These are phyloP conservation scores for Lanius collurio DNA, from an alignment of 2,113 vertebrate species.

Conservation along the genomic window DNA sequence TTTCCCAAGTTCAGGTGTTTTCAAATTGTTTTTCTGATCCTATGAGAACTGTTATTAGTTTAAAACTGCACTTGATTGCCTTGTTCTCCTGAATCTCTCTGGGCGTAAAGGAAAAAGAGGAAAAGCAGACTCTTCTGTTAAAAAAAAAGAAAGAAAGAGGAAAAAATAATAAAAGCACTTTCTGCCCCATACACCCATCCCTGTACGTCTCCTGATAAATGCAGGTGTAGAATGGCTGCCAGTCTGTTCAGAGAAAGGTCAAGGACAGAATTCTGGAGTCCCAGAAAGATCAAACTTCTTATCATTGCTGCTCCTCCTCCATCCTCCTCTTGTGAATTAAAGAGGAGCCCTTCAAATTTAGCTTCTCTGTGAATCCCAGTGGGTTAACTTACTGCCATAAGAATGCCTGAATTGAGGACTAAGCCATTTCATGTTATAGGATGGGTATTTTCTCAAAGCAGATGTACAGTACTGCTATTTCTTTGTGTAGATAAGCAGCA, in stretches of 20 bases:
- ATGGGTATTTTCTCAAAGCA: conserved; percentile 23
- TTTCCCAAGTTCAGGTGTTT: neutral
- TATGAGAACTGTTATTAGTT: neutral
- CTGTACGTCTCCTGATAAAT: neutral
- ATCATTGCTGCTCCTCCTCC: neutral
- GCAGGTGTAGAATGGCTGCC: conserved; percentile 10
- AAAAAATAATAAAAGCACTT: neutral
- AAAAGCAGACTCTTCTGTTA: neutral
- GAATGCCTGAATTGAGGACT: conserved; percentile 15
- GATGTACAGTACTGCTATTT: neutral
- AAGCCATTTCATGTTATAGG: conserved; percentile 7
- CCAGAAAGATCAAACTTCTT: neutral
- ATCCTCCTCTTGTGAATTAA: neutral
- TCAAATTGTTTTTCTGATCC: neutral
- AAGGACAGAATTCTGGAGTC: neutral
- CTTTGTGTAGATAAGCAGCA: neutral
- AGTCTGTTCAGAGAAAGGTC: neutral
- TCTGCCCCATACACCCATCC: neutral
- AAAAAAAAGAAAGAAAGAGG: neutral
- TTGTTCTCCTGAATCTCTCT: neutral
- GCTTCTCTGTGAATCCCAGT: neutral
- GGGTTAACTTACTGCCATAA: neutral
- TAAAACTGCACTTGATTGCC: neutral
- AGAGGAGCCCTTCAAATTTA: neutral
- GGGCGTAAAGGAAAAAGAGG: neutral